Percentiles rank a stretch among this genome's conserved stretches.
Evolutionary conservation across 2,797 vertebrate genomes (phyloP).

Genomic region (Gymnoscopelus braueri): DNA sequence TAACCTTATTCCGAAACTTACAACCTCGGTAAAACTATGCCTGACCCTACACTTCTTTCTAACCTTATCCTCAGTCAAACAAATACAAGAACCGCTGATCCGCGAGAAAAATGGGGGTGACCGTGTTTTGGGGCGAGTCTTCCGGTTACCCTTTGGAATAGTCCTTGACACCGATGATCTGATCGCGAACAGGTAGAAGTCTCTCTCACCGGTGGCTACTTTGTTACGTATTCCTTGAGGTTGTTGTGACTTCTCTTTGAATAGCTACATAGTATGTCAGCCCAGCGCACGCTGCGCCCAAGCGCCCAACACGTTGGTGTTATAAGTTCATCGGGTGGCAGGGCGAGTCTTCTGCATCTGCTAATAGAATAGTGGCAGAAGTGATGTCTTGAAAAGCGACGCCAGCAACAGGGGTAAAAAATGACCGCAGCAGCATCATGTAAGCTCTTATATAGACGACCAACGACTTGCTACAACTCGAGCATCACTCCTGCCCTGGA

Average conservation of each 20-base stretch:
- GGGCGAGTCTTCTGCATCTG: slow-evolving; percentile 17
- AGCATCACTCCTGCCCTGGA: slow-evolving; percentile 38
- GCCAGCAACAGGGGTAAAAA: slow-evolving; percentile 38
- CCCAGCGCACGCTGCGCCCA: too few relatives aligned
- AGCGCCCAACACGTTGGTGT: too few relatives aligned
- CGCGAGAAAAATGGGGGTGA: too few relatives aligned
- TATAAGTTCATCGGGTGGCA: neutral
- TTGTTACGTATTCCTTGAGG: slow-evolving; percentile 35
- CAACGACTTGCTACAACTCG: slow-evolving; percentile 33
- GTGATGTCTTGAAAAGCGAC: slow-evolving; percentile 26
- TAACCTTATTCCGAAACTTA: too few relatives aligned
- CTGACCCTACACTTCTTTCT: too few relatives aligned
- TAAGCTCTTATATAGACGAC: slow-evolving; percentile 72
- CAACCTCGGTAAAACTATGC: too few relatives aligned
- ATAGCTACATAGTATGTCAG: slow-evolving; percentile 33
- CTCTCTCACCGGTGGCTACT: slow-evolving; percentile 2
- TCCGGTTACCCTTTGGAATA: too few relatives aligned
- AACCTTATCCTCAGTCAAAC: too few relatives aligned
- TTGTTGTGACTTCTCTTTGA: slow-evolving; percentile 14
- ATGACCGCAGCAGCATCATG: slow-evolving; percentile 53
- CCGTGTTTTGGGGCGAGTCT: too few relatives aligned
- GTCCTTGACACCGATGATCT: neutral
- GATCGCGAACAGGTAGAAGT: slow-evolving; percentile 8
- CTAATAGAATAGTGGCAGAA: slow-evolving; percentile 1
- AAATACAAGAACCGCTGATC: too few relatives aligned